These are phyloP conservation scores for Lacanobia oleracea DNA, from an alignment of 2,888 invertebrate genomes.

Conservation along the genomic window DNA sequence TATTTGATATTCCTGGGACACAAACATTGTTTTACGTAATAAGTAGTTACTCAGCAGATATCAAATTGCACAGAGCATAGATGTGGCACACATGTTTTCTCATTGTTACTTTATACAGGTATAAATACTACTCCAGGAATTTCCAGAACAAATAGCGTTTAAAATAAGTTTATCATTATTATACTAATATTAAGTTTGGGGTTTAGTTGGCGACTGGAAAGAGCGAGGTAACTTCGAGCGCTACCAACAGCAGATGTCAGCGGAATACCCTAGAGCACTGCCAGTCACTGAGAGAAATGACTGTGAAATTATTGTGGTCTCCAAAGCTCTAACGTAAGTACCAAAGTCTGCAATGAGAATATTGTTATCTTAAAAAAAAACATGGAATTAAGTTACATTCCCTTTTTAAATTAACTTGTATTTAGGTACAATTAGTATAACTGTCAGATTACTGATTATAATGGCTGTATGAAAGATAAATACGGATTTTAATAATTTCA, in stretches of 20 bases:
- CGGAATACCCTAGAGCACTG: conserved; percentile 82
- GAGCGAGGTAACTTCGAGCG: conserved; percentile 81
- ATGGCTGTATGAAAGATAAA: too few relatives aligned
- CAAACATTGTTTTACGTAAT: background rate
- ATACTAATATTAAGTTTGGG: background rate
- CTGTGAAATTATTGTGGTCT: conserved; percentile 97
- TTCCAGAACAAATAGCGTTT: background rate
- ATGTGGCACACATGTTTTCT: background rate
- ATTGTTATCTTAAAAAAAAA: background rate
- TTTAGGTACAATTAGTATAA: too few relatives aligned
- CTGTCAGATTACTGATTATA: too few relatives aligned
- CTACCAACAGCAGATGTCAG: conserved; percentile 73
- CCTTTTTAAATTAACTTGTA: too few relatives aligned
- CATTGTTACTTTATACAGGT: background rate
- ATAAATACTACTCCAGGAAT: background rate
- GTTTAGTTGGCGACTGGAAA: conserved; percentile 76
- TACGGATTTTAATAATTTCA: too few relatives aligned
- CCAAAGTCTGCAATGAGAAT: background rate
- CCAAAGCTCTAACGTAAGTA: conserved; percentile 94
- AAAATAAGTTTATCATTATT: background rate
- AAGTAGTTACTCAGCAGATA: conserved; percentile 2
- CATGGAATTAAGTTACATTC: background rate
- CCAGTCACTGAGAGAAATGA: conserved; percentile 93
- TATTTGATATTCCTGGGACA: conserved; percentile 27
- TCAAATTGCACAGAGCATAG: conserved; percentile 24